phyloP scores from a whole-genome alignment of 35 echinoderm and acorn worm species.

The Apostichopus japonicus region DNA sequence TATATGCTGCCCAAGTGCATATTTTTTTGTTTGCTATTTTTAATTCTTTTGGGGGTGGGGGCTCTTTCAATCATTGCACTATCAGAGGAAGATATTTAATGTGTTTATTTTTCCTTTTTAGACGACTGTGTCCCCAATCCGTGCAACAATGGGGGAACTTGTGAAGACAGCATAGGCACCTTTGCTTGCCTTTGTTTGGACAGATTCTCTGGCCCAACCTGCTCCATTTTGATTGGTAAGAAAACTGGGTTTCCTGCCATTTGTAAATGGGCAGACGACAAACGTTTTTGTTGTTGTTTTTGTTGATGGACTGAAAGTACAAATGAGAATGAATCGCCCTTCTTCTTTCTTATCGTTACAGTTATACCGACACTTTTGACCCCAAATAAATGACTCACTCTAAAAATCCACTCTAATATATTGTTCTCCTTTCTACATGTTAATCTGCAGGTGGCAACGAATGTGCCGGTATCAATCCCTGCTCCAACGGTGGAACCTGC shows the following conservation, averaged over 20 bases:
- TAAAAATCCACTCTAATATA: too few species aligned
- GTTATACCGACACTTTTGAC: too few species aligned
- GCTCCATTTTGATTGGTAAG: slow-evolving; percentile 28
- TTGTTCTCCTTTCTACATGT: too few species aligned
- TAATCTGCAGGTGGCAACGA: slow-evolving; percentile 47
- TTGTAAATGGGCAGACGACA: too few species aligned
- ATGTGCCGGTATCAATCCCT: slow-evolving; percentile 60
- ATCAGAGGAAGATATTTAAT: neutral
- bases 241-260: neutral
- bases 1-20: neutral
- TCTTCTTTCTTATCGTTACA: too few species aligned
- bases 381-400: too few species aligned
- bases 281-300: too few species aligned
- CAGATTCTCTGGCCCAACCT: slow-evolving; percentile 52
- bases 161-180: slow-evolving; percentile 54
- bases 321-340: too few species aligned
- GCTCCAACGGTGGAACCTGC: slow-evolving; percentile 68
- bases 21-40: too few species aligned
- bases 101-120: neutral
- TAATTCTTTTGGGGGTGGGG: neutral
- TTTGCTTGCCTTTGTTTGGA: slow-evolving; percentile 63
- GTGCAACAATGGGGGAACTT: slow-evolving; percentile 67
- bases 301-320: too few species aligned
- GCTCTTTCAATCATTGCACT: neutral
- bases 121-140: slow-evolving; percentile 59